These are phyloP conservation scores for Ivindomyrus marchei DNA, from an alignment of 2,113 vertebrate species.

Conservation along the genomic window DNA sequence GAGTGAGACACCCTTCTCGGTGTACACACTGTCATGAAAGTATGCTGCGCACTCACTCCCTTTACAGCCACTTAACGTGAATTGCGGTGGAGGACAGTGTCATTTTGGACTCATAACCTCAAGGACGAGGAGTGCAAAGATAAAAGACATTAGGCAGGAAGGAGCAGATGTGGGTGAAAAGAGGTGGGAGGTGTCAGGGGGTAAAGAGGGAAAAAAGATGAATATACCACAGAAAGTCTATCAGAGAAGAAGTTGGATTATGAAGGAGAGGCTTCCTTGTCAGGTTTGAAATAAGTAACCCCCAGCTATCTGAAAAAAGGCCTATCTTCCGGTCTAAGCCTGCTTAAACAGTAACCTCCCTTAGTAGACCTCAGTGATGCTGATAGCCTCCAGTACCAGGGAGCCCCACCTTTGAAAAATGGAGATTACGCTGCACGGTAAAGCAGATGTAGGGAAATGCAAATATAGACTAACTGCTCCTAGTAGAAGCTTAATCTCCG, in stretches of 20 bases:
- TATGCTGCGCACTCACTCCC: neutral
- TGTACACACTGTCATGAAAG: neutral
- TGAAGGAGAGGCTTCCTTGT: neutral
- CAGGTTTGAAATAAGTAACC: neutral
- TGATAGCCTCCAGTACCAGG: neutral
- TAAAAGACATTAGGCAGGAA: constrained; percentile 25
- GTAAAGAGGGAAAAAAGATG: neutral
- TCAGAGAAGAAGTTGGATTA: constrained; percentile 19
- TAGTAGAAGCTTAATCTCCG: neutral
- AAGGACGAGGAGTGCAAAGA: neutral
- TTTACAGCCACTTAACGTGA: neutral
- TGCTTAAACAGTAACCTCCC: constrained; percentile 7
- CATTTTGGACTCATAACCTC: neutral
- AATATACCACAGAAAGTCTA: neutral
- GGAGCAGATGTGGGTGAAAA: constrained; percentile 12
- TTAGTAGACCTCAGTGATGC: constrained; percentile 14
- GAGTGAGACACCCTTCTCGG: neutral
- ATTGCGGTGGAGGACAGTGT: neutral
- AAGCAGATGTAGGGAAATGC: neutral
- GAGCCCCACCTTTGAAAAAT: neutral
- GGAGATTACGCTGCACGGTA: neutral
- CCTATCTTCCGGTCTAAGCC: constrained; percentile 1
- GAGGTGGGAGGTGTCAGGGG: neutral
- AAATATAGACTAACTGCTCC: constrained; percentile 20
- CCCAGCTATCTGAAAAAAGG: neutral